phyloP scores from a whole-genome alignment of 2,888 invertebrate genomes.

The Ochropacha duplaris region DNA sequence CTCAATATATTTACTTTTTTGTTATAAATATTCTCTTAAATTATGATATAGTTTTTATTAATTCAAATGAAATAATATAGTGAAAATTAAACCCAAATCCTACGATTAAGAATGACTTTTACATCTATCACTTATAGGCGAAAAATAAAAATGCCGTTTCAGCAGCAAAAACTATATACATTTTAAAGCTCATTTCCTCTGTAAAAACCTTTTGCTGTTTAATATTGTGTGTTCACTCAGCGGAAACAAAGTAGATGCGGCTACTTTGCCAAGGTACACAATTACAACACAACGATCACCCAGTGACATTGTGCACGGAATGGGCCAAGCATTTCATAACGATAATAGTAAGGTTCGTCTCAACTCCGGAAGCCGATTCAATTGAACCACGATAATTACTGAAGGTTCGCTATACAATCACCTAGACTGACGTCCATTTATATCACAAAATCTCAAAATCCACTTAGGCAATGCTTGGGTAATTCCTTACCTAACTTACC shows the following conservation, averaged over 20 bases:
- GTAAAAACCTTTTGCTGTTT: slow-evolving; percentile 14
- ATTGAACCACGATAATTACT: slow-evolving; percentile 19
- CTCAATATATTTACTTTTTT: too few species aligned
- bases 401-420: slow-evolving; percentile 30
- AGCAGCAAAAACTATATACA: slow-evolving; percentile 8
- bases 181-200: slow-evolving; percentile 28
- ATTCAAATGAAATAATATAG: too few species aligned
- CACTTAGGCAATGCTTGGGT: slow-evolving; percentile 25
- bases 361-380: slow-evolving; percentile 18
- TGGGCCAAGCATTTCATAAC: slow-evolving; percentile 33
- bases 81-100: too few species aligned
- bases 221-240: slow-evolving; percentile 25
- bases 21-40: too few species aligned
- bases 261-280: slow-evolving; percentile 21
- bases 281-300: slow-evolving; percentile 23
- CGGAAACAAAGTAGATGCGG: slow-evolving; percentile 24
- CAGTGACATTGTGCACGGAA: slow-evolving; percentile 43
- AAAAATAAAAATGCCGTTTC: slow-evolving; percentile 10
- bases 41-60: too few species aligned
- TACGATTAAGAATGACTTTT: not conserved
- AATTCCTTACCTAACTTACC: slow-evolving; percentile 46
- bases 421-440: slow-evolving; percentile 20
- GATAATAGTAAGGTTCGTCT: slow-evolving; percentile 18
- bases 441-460: slow-evolving; percentile 23
- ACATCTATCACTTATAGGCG: not conserved